Percentiles rank a stretch among this genome's conserved stretches.
These are phyloP conservation scores for Pardalotus punctatus DNA, from an alignment of 2,113 vertebrate species.

Conservation along the genomic window DNA sequence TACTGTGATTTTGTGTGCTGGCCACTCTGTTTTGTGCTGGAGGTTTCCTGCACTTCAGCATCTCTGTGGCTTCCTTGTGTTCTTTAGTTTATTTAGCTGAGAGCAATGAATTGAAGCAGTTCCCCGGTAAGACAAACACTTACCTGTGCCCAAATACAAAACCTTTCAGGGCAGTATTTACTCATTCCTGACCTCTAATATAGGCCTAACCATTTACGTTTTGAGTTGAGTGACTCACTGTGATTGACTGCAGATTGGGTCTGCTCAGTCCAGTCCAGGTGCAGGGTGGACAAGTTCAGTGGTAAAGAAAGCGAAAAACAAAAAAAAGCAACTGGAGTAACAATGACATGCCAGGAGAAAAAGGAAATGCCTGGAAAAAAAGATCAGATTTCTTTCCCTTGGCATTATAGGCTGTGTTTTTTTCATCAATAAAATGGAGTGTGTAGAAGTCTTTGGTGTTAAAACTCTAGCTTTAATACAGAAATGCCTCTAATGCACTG, in stretches of 20 bases:
- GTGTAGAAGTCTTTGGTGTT: background rate
- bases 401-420: background rate
- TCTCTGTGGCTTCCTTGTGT: background rate
- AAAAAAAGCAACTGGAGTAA: background rate
- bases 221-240: background rate
- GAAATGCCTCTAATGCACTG: background rate
- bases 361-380: background rate
- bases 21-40: background rate
- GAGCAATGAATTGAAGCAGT: background rate
- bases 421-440: background rate
- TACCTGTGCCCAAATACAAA: background rate
- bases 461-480: background rate
- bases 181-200: background rate
- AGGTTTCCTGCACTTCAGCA: background rate
- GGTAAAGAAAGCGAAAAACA: background rate
- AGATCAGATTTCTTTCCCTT: background rate
- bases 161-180: background rate
- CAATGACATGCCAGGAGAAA: background rate
- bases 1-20: background rate
- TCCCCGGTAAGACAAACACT: background rate
- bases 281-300: background rate
- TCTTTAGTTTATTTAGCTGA: conserved; percentile 6
- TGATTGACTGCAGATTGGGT: background rate
- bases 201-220: background rate
- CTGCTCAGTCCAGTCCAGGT: background rate